phyloP scores from a whole-genome alignment of 2,888 invertebrate genomes.

The Litoditis marina region DNA sequence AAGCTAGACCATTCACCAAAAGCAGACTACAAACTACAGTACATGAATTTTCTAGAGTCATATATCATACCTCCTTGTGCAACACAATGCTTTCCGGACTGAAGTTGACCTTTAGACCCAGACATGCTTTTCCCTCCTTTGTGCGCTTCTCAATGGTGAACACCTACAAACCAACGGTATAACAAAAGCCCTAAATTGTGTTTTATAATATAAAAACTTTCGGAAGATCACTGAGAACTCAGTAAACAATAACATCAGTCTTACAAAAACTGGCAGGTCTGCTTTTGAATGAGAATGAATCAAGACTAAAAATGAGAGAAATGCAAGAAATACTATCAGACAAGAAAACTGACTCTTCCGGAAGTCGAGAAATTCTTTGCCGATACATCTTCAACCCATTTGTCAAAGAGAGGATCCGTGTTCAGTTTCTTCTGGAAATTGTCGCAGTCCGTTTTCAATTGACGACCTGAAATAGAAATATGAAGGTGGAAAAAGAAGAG shows the following conservation, averaged over 20 bases:
- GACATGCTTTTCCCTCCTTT: constrained; percentile 65
- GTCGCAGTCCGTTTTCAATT: constrained; percentile 89
- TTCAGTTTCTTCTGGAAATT: constrained; percentile 93
- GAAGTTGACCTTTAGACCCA: constrained; percentile 87
- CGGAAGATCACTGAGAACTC: neutral
- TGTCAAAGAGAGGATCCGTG: constrained; percentile 94
- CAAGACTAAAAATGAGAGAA: neutral
- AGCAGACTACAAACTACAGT: no score
- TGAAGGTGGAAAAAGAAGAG: neutral
- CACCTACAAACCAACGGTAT: constrained; percentile 8
- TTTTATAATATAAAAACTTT: neutral
- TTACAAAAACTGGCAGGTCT: neutral
- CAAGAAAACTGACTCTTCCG: constrained; percentile 33
- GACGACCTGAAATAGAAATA: constrained; percentile 38
- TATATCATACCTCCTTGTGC: constrained; percentile 79
- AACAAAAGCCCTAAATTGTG: neutral
- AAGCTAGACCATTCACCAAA: no score
- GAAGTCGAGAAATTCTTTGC: constrained; percentile 61
- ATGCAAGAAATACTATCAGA: neutral
- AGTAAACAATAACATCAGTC: neutral
- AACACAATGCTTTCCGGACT: constrained; percentile 94
- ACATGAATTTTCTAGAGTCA: neutral
- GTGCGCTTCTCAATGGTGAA: constrained; percentile 30
- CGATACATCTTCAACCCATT: constrained; percentile 75
- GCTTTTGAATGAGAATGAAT: neutral